Percentiles rank a stretch among this genome's conserved stretches.
Evolutionary conservation across 2,888 invertebrate species (phyloP).

Genomic region (Eupithecia exiguata): DNA sequence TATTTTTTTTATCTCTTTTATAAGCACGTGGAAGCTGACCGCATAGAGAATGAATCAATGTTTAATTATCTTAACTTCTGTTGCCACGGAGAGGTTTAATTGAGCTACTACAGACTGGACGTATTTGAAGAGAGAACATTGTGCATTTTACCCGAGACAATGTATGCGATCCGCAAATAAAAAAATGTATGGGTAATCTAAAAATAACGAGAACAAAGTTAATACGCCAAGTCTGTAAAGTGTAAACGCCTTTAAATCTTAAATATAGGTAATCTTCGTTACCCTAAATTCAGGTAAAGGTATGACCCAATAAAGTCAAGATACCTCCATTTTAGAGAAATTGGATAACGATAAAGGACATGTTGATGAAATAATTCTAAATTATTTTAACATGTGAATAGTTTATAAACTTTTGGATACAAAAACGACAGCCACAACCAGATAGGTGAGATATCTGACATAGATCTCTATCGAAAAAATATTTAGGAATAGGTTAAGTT

Average conservation of each 20-base stretch:
- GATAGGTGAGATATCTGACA: not conserved
- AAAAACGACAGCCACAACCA: not conserved
- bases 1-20: not conserved
- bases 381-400: not conserved
- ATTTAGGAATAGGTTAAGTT: not conserved
- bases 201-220: not conserved
- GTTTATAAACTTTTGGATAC: not conserved
- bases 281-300: not conserved
- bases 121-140: constrained; percentile 6
- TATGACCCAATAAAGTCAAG: not conserved
- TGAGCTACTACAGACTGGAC: not conserved
- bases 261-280: not conserved
- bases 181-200: not conserved
- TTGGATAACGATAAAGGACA: not conserved
- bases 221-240: constrained; percentile 7
- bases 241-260: constrained; percentile 5
- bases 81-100: constrained; percentile 29
- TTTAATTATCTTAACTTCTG: constrained; percentile 21
- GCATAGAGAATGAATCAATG: not conserved
- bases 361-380: not conserved
- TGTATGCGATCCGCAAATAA: not conserved
- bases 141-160: not conserved
- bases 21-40: not conserved
- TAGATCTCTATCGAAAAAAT: not conserved
- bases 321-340: not conserved